These are phyloP conservation scores for Batillaria attramentaria DNA, from an alignment of 1,140 invertebrate species.

Conservation along the genomic window DNA sequence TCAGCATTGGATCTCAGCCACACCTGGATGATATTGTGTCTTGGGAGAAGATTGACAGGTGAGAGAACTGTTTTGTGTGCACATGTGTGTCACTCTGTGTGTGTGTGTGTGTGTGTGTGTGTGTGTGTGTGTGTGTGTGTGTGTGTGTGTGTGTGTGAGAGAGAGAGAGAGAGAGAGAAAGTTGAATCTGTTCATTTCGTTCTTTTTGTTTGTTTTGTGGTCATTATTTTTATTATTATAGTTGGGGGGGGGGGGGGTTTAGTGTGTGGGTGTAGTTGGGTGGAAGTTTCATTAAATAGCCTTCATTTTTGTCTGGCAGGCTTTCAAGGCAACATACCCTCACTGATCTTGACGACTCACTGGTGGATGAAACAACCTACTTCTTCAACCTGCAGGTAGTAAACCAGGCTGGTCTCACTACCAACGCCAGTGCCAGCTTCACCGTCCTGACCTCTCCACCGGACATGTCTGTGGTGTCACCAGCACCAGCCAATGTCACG, in stretches of 20 bases:
- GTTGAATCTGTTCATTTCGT: too few species aligned
- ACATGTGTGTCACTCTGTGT: not conserved
- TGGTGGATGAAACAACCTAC: constrained; percentile 21
- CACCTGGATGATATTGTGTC: not conserved
- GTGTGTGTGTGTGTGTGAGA: too few species aligned
- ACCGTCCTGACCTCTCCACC: constrained; percentile 37
- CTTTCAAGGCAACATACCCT: not conserved
- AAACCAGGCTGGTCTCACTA: constrained; percentile 33
- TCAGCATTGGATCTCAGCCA: constrained; percentile 32
- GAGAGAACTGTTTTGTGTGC: not conserved
- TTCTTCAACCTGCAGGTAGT: constrained; percentile 31
- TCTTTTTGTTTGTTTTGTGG: too few species aligned
- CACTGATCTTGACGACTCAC: not conserved
- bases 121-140: not conserved
- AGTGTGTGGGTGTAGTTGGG: too few species aligned
- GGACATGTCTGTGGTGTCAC: constrained; percentile 28
- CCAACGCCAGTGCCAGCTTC: constrained; percentile 33
- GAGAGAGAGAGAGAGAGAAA: too few species aligned
- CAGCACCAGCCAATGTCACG: constrained; percentile 4
- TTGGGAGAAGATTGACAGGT: constrained; percentile 14
- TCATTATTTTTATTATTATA: too few species aligned
- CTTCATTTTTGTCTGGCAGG: not conserved
- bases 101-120: not conserved
- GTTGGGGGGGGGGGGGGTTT: too few species aligned
- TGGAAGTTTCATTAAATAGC: too few species aligned